Conservation (phyloP, 1,140 invertebrate species). For the Drosophila baimaii region DNA sequence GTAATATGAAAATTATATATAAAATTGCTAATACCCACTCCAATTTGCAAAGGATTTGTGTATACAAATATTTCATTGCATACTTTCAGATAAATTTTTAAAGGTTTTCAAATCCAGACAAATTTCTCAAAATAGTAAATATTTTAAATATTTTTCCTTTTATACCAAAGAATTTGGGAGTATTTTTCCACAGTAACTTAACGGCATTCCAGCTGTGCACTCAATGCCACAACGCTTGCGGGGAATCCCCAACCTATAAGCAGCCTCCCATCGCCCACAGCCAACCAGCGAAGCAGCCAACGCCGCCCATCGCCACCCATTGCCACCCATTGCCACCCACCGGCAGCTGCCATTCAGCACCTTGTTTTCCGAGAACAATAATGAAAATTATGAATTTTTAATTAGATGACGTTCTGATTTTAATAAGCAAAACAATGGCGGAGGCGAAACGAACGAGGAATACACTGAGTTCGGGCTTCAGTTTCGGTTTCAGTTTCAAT, state of each 20-base stretch:
- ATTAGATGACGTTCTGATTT: constrained; percentile 74
- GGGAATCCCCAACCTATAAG: constrained; percentile 4
- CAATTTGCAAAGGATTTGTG: no score
- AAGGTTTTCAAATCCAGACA: background rate
- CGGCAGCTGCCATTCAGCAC: constrained; percentile 27
- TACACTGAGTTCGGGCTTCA: constrained; percentile 27
- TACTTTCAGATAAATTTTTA: background rate
- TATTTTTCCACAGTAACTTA: background rate
- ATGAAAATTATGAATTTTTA: constrained; percentile 77
- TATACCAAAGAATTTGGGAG: no score
- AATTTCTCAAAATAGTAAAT: background rate
- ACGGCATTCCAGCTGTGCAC: constrained; percentile 39
- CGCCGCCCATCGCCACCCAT: background rate
- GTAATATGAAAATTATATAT: no score
- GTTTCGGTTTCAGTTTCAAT: background rate
- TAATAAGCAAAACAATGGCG: constrained; percentile 37
- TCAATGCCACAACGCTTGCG: constrained; percentile 11
- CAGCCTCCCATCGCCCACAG: background rate
- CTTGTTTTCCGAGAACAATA: constrained; percentile 69
- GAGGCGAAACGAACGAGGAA: constrained; percentile 22
- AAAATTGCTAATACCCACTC: no score
- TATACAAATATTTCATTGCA: no score
- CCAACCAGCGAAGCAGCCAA: background rate
- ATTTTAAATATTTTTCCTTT: no score
- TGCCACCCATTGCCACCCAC: constrained; percentile 10